These are phyloP conservation scores for Drosophila ananassae DNA, from an alignment of 1,140 invertebrate genomes.

Conservation along the genomic window DNA sequence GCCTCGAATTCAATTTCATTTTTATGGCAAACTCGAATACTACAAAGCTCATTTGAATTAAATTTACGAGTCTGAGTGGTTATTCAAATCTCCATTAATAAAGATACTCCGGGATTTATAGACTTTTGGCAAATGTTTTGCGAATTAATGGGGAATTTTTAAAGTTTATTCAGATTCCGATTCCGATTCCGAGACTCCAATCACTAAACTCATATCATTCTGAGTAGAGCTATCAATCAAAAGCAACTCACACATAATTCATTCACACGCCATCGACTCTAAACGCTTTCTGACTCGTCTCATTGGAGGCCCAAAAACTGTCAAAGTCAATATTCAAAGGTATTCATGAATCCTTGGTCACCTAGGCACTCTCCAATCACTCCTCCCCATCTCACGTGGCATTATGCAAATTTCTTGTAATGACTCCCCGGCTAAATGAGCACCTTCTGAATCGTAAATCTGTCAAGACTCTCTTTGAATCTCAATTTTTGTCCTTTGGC, in stretches of 20 bases:
- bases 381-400: neutral
- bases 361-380: neutral
- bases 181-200: neutral
- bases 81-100: conserved; percentile 1
- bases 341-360: conserved; percentile 17
- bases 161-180: neutral
- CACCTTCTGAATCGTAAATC: conserved; percentile 43
- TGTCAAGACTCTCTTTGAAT: conserved; percentile 16
- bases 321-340: conserved; percentile 1
- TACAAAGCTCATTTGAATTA: conserved; percentile 18
- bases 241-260: conserved; percentile 14
- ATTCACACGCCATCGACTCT: conserved; percentile 36
- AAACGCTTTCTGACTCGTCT: neutral
- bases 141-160: neutral
- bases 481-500: neutral
- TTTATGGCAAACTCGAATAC: neutral
- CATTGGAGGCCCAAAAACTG: conserved; percentile 6
- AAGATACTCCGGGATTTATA: neutral
- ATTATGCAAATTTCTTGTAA: conserved; percentile 35
- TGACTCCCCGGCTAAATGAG: conserved; percentile 33
- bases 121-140: neutral
- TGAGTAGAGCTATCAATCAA: conserved; percentile 23
- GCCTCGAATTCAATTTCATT: conserved; percentile 21
- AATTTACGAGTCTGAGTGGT: conserved; percentile 17
- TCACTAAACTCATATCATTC: conserved; percentile 1